Conservation (phyloP, 2,113 vertebrate species). For the Glaucomys volans region DNA sequence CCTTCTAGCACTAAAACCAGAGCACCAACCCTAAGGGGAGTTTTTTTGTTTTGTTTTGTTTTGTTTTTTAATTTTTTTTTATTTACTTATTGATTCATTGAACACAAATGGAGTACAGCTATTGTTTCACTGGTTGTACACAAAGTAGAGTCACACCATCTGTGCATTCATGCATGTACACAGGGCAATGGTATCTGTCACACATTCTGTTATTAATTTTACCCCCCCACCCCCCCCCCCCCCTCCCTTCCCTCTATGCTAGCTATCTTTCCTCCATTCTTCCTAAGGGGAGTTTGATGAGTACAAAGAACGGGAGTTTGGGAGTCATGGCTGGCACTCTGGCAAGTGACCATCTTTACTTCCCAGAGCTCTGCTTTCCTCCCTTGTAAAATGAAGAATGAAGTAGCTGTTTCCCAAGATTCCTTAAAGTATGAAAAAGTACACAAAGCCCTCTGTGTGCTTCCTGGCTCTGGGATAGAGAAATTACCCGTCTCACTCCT, state of each 20-base stretch:
- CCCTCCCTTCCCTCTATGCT: too few species aligned
- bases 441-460: neutral
- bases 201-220: too few species aligned
- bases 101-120: too few species aligned
- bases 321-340: neutral
- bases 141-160: too few species aligned
- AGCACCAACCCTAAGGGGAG: neutral
- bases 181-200: too few species aligned
- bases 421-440: neutral
- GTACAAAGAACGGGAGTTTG: neutral
- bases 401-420: neutral
- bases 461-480: neutral
- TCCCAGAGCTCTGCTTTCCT: neutral
- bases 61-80: too few species aligned
- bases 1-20: neutral
- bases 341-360: neutral
- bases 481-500: neutral
- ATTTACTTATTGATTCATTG: too few species aligned
- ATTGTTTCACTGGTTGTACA: too few species aligned
- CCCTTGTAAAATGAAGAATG: neutral
- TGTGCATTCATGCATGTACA: too few species aligned
- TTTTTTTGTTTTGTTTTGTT: too few species aligned
- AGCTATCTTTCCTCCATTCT: too few species aligned
- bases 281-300: neutral
- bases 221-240: too few species aligned